phyloP scores from a whole-genome alignment of 2,797 vertebrate species.

The Scyliorhinus canicula region DNA sequence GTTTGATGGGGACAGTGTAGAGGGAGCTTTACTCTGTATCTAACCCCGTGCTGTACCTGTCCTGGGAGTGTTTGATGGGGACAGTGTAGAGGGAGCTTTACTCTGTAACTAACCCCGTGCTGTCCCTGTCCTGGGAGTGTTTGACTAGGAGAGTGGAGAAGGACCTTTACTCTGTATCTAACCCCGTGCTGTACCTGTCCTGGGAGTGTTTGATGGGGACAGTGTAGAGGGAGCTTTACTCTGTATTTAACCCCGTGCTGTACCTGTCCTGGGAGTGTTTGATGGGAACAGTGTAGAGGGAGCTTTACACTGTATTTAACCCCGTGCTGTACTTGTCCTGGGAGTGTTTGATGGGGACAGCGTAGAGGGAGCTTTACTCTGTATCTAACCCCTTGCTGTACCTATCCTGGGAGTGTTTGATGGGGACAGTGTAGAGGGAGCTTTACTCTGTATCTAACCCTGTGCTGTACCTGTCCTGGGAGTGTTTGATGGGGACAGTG shows the following conservation, averaged over 20 bases:
- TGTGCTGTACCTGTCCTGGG: neutral
- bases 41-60: neutral
- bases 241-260: neutral
- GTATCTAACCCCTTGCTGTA: neutral
- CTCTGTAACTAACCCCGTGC: neutral
- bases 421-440: neutral
- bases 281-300: neutral
- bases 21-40: no score
- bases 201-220: neutral
- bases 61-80: neutral
- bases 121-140: neutral
- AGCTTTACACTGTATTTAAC: neutral
- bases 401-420: neutral
- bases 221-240: neutral
- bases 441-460: neutral
- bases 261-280: neutral
- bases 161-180: no score
- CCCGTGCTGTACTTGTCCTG: neutral
- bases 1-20: neutral
- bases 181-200: neutral
- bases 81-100: neutral
- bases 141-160: neutral
- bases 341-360: neutral
- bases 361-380: neutral
- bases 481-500: neutral